These are phyloP conservation scores for Zele albiditarsus DNA, from an alignment of 2,888 invertebrate genomes.

Conservation along the genomic window DNA sequence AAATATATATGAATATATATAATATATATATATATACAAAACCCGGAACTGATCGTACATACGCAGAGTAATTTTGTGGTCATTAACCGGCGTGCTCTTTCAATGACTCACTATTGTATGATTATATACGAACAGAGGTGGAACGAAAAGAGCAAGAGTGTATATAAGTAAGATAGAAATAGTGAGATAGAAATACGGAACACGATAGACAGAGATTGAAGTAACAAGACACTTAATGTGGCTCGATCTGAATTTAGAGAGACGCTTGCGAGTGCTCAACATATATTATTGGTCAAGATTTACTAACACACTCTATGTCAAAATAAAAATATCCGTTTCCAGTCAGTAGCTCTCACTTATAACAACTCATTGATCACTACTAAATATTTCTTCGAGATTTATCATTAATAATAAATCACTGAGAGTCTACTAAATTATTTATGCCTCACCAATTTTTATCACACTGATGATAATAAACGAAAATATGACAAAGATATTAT, in stretches of 20 bases:
- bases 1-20: neutral
- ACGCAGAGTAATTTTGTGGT: slow-evolving; percentile 35
- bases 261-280: slow-evolving; percentile 40
- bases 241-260: slow-evolving; percentile 56
- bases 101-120: slow-evolving; percentile 52
- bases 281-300: slow-evolving; percentile 14
- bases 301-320: slow-evolving; percentile 18
- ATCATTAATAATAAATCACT: neutral
- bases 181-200: slow-evolving; percentile 1
- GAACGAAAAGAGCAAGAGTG: neutral
- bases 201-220: slow-evolving; percentile 32
- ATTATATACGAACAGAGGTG: neutral
- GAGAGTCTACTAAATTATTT: neutral
- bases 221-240: slow-evolving; percentile 54
- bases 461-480: neutral
- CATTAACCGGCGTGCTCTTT: slow-evolving; percentile 41
- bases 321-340: slow-evolving; percentile 20
- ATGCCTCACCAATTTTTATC: neutral
- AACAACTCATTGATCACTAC: neutral
- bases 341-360: slow-evolving; percentile 18
- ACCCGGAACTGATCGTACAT: slow-evolving; percentile 30
- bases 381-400: neutral
- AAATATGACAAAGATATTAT: neutral
- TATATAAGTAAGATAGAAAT: neutral
- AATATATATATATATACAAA: neutral